Conservation (phyloP, 2,888 invertebrate genomes). For the Halictus ligatus region DNA sequence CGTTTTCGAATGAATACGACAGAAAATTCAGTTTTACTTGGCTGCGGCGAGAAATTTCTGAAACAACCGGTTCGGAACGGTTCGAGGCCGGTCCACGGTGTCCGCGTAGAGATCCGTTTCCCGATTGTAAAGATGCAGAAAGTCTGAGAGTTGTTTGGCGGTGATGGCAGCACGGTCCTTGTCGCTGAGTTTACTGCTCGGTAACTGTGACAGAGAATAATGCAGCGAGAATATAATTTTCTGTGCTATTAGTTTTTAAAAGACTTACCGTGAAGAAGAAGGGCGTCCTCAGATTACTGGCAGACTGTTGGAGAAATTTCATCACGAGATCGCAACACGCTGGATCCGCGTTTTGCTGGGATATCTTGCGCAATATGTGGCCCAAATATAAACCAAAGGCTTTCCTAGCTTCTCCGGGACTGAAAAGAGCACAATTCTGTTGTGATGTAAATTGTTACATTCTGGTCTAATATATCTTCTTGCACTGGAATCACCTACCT, state of each 20-base stretch:
- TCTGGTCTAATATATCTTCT: neutral
- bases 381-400: constrained; percentile 92
- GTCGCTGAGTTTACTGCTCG: constrained; percentile 89
- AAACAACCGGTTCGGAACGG: constrained; percentile 86
- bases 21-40: constrained; percentile 82
- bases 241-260: no score
- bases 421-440: constrained; percentile 57
- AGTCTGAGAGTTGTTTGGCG: constrained; percentile 93
- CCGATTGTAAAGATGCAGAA: constrained; percentile 92
- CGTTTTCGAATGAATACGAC: no score
- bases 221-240: neutral
- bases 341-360: constrained; percentile 84
- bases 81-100: constrained; percentile 88
- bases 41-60: constrained; percentile 87
- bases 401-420: constrained; percentile 89
- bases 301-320: constrained; percentile 91
- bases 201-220: constrained; percentile 85
- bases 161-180: constrained; percentile 94
- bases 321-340: constrained; percentile 88
- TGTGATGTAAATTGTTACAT: neutral
- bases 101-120: constrained; percentile 93
- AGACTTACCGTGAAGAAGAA: constrained; percentile 86
- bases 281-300: constrained; percentile 90
- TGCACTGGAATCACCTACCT: constrained; percentile 85
- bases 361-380: constrained; percentile 89